phyloP scores from a whole-genome alignment of 2,797 vertebrate genomes.

The Cirrhinus mrigala region DNA sequence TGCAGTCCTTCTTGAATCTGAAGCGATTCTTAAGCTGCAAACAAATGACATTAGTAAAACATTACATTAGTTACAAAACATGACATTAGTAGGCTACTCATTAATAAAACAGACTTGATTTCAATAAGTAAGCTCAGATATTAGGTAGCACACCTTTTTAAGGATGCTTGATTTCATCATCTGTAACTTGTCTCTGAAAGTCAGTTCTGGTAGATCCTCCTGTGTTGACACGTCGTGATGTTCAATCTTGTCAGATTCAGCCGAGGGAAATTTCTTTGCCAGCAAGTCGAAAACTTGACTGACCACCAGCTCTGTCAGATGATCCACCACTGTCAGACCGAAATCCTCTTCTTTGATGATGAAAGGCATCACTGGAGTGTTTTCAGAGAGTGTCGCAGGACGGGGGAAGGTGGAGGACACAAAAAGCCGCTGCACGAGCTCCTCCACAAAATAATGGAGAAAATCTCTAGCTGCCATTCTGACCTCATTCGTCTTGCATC shows the following conservation, averaged over 20 bases:
- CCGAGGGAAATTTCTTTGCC: not conserved
- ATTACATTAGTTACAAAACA: not conserved
- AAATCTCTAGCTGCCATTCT: not conserved
- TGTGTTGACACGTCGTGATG: not conserved
- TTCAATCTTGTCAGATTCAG: not conserved
- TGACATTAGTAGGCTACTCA: no score
- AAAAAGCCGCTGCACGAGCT: not conserved
- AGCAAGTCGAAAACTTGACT: not conserved
- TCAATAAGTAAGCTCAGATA: not conserved
- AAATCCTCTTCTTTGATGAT: conserved; percentile 1
- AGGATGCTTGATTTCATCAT: not conserved
- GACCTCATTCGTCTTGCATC: not conserved
- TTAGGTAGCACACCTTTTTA: not conserved
- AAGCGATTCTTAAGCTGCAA: not conserved
- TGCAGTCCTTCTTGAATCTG: not conserved
- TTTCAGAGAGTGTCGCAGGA: not conserved
- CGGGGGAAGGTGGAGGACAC: not conserved
- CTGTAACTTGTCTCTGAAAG: not conserved
- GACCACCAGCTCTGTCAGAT: conserved; percentile 13
- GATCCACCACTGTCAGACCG: not conserved
- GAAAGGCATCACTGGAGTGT: conserved; percentile 1
- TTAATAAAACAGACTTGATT: not conserved
- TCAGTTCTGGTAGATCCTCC: not conserved
- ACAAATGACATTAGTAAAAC: not conserved
- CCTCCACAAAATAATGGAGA: conserved; percentile 8